phyloP scores from a whole-genome alignment of 2,113 vertebrate genomes.

The Neogobius melanostomus region DNA sequence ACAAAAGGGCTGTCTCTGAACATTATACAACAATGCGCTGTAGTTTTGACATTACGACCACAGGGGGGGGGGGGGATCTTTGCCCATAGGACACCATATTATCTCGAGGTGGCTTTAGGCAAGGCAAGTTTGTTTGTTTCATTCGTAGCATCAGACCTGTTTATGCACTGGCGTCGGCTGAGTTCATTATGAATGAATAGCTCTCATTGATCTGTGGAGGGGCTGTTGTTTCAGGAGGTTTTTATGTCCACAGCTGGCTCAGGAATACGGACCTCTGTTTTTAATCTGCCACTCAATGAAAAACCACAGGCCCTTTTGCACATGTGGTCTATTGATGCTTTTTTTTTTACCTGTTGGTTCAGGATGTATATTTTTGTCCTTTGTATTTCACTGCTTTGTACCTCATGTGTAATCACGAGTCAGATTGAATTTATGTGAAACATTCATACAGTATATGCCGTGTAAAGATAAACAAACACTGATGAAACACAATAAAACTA shows the following conservation, averaged over 20 bases:
- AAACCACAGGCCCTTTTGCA: not conserved
- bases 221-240: not conserved
- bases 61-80: no score
- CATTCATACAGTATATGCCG: not conserved
- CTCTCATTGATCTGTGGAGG: not conserved
- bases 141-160: not conserved
- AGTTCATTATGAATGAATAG: not conserved
- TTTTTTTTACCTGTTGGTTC: not conserved
- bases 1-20: no score
- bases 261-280: not conserved
- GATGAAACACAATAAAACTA: conserved; percentile 1
- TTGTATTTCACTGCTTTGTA: conserved; percentile 1
- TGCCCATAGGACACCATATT: no score
- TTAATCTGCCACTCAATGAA: not conserved
- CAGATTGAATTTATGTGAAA: not conserved
- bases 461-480: not conserved
- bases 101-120: no score
- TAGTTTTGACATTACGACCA: no score
- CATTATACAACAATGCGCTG: no score
- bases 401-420: not conserved
- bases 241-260: not conserved
- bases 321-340: not conserved
- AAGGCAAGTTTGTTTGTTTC: no score
- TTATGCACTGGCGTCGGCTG: not conserved
- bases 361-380: conserved; percentile 1